A percentile compares a stretch with the other conserved stretches of the same genome.
phyloP scores from a whole-genome alignment of 2,113 vertebrate genomes.

The Actenoides lindsayi region DNA sequence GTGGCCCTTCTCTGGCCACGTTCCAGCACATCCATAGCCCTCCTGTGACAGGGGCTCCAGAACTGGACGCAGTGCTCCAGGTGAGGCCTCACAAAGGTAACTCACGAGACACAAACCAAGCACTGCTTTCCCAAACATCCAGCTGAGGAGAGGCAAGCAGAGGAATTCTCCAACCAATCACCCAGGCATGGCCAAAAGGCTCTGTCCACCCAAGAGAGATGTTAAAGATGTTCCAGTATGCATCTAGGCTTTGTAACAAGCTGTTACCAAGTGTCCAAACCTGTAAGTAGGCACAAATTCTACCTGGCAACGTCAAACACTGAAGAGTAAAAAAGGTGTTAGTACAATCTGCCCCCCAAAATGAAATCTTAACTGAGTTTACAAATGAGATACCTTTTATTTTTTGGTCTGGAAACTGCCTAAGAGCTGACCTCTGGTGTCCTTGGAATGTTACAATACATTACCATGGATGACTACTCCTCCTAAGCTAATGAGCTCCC shows the following conservation, averaged over 20 bases:
- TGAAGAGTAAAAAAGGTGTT: not conserved
- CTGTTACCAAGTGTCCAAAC: not conserved
- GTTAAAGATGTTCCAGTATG: not conserved
- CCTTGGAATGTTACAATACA: constrained; percentile 27
- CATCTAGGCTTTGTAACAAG: not conserved
- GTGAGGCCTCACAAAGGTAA: not conserved
- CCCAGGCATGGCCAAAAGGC: not conserved
- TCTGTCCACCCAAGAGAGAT: not conserved
- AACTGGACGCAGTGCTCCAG: too few relatives aligned
- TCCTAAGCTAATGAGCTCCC: not conserved
- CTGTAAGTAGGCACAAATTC: not conserved
- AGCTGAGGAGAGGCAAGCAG: not conserved
- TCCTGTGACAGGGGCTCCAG: too few relatives aligned
- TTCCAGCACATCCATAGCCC: too few relatives aligned
- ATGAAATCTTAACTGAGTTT: not conserved
- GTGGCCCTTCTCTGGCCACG: too few relatives aligned
- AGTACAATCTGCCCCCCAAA: not conserved
- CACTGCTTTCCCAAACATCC: not conserved
- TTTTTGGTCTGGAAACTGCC: not conserved
- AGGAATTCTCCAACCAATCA: not conserved
- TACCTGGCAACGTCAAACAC: not conserved
- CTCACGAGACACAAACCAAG: not conserved
- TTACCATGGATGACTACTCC: constrained; percentile 1
- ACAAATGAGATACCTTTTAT: not conserved
- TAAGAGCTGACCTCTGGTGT: not conserved